phyloP scores from a whole-genome alignment of 2,113 vertebrate species.

The Charina bottae region DNA sequence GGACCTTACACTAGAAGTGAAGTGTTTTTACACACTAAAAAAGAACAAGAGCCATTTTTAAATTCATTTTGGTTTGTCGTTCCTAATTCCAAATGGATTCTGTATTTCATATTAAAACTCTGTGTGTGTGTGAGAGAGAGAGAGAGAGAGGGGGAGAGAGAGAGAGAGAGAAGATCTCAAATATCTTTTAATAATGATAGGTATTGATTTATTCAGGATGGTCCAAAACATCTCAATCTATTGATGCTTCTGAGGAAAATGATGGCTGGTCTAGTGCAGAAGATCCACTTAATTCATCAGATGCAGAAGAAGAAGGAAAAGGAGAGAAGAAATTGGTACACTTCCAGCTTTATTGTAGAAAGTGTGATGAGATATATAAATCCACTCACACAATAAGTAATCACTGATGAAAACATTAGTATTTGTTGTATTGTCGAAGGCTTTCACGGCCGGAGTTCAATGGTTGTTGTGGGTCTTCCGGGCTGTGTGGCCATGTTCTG shows the following conservation, averaged over 20 bases:
- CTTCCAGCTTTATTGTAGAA: background rate
- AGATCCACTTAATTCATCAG: slow-evolving; percentile 90
- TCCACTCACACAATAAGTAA: background rate
- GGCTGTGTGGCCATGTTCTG: too few relatives aligned
- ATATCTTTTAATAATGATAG: background rate
- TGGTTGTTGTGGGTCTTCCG: too few relatives aligned
- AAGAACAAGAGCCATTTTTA: background rate
- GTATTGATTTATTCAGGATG: slow-evolving; percentile 79
- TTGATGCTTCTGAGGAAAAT: slow-evolving; percentile 89
- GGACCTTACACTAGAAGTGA: background rate
- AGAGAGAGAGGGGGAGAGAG: background rate
- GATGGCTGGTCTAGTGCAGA: slow-evolving; percentile 93
- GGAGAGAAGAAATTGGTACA: slow-evolving; percentile 84
- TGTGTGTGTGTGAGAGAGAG: background rate
- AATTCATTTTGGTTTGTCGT: background rate
- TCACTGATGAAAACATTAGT: background rate
- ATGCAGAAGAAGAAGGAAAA: slow-evolving; percentile 86
- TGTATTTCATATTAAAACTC: background rate
- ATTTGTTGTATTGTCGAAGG: too few relatives aligned
- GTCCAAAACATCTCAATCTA: slow-evolving; percentile 84
- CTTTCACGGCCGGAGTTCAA: too few relatives aligned
- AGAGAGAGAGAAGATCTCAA: background rate
- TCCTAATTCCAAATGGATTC: background rate
- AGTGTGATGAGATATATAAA: background rate
- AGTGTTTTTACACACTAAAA: background rate